These are phyloP conservation scores for Luffia ferchaultella DNA, from an alignment of 2,888 invertebrate species.

Conservation along the genomic window DNA sequence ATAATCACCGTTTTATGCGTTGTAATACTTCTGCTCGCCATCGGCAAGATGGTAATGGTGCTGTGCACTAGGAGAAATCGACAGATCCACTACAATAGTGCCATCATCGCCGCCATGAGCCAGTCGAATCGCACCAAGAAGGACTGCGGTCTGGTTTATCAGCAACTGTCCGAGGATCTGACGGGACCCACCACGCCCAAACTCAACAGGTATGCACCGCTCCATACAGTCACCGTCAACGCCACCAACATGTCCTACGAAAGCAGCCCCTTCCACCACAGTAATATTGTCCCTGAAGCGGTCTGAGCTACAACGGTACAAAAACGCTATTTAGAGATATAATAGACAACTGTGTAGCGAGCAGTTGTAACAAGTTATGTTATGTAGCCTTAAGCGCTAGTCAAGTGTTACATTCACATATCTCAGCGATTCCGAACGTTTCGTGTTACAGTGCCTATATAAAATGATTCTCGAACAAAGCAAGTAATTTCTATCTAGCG, in stretches of 20 bases:
- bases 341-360: conserved; percentile 43
- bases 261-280: conserved; percentile 70
- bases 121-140: conserved; percentile 67
- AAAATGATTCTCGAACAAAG: conserved; percentile 20
- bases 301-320: conserved; percentile 46
- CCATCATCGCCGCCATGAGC: conserved; percentile 62
- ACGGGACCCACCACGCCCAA: conserved; percentile 74
- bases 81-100: conserved; percentile 56
- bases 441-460: conserved; percentile 35
- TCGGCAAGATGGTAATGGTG: conserved; percentile 58
- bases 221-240: conserved; percentile 54
- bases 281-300: conserved; percentile 69
- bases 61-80: conserved; percentile 38
- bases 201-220: conserved; percentile 69
- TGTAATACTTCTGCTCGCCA: conserved; percentile 29
- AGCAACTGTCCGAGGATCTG: conserved; percentile 80
- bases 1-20: conserved; percentile 65
- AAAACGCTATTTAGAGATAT: conserved; percentile 23
- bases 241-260: conserved; percentile 63
- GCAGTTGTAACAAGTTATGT: conserved; percentile 29
- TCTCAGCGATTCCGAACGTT: background rate
- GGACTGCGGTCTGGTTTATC: conserved; percentile 79
- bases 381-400: conserved; percentile 45
- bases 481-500: conserved; percentile 46
- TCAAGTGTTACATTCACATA: conserved; percentile 21